Evolutionary conservation across 2,888 invertebrate genomes (phyloP), one percentile per base, ranked within the genome.

Genomic region (Xestoiulus laeticollis): DNA sequence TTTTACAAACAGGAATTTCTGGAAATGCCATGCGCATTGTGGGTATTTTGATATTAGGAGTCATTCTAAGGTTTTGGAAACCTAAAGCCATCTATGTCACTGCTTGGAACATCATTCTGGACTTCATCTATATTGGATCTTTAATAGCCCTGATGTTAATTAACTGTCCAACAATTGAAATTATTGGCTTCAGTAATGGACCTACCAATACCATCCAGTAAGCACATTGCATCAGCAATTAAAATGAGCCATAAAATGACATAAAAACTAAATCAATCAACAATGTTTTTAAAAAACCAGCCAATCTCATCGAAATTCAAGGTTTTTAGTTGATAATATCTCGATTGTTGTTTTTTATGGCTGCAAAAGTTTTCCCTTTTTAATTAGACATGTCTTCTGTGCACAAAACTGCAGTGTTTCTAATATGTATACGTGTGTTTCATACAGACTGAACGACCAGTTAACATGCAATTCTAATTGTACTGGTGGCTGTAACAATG

Each of bases 31-130:
- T 87, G 88, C 22, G 88, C 16, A 88, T 88, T 22, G 78, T 88
- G 16, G 88, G 88, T 3, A 86, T 89, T 19, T 87, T 89, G 44
- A 88, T 88, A 19, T 16, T 87, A 4, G 95, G 95, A 14, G 91
- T 93, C 87, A 90, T 94, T 3, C 94, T 95, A 83, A 94, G 94
- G n/a, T 94, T 93, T 91, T 93, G 93, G 89, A 94, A 93, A 89
- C 95, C 95, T 2, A 90, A 92, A 2, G 93, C 95, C 0, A 92
- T 93, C 89, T 93, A 93, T 84, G 92, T 95, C 0, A 92, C 94
- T 0, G 92, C 93, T 89, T 95, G 95, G 95, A 95, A 94, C 90
- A 93, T 94, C 0, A 89, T 94, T 5, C 94, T 94, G 43, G 94
- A 94, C 0, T 88, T 93, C 32, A 91, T 93, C n/a, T 94, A 93